Evolutionary conservation across 1,140 invertebrate genomes (phyloP).

Genomic region (Aricia agestis): DNA sequence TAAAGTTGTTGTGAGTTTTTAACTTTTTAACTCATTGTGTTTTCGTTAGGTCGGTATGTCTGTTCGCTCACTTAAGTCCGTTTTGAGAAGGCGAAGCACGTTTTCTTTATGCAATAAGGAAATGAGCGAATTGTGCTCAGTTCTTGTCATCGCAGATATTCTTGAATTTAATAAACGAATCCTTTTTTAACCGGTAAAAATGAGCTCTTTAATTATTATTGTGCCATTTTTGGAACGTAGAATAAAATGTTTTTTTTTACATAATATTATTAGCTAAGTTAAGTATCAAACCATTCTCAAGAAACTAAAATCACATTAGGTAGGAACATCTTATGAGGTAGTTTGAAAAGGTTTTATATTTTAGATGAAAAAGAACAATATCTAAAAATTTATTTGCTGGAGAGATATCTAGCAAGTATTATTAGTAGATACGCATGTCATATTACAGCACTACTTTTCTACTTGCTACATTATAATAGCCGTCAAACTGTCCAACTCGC

Average conservation of each 20-base stretch:
- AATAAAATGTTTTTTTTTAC: too few species aligned
- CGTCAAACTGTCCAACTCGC: slow-evolving; percentile 67
- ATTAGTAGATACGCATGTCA: slow-evolving; percentile 17
- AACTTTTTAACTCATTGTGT: slow-evolving; percentile 4
- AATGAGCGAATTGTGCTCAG: neutral
- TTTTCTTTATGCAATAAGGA: slow-evolving; percentile 3
- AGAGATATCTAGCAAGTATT: slow-evolving; percentile 10
- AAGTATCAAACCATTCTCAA: too few species aligned
- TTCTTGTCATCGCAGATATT: slow-evolving; percentile 2
- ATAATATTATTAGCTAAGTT: too few species aligned
- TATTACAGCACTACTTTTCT: slow-evolving; percentile 28
- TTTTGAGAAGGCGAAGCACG: neutral
- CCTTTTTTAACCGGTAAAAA: neutral
- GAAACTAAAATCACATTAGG: too few species aligned
- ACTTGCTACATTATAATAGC: slow-evolving; percentile 29
- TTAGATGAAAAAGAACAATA: too few species aligned
- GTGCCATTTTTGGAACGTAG: too few species aligned
- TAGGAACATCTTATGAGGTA: too few species aligned
- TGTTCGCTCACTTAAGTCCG: neutral
- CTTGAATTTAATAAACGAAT: neutral
- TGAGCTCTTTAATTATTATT: neutral
- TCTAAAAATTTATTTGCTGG: too few species aligned
- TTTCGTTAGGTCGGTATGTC: neutral
- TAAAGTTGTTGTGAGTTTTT: slow-evolving; percentile 14
- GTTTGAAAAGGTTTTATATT: too few species aligned